These are phyloP conservation scores for Solenopsis invicta DNA, from an alignment of 1,140 invertebrate species.

Conservation along the genomic window DNA sequence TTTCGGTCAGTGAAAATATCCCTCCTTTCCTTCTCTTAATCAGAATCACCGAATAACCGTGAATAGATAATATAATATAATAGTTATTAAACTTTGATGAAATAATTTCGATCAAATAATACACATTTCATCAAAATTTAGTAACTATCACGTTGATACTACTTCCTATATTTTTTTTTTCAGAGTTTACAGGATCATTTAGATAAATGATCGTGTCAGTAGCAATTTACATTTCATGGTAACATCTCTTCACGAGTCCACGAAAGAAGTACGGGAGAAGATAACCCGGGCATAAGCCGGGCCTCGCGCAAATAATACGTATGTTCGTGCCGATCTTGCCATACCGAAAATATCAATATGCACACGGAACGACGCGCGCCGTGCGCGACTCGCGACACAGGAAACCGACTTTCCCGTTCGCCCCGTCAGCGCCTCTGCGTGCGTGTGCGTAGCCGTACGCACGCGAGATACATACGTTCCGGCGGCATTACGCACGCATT, in stretches of 20 bases:
- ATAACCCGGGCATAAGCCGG: no score
- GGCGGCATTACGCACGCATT: slow-evolving; percentile 70
- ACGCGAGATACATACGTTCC: slow-evolving; percentile 43
- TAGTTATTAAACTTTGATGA: no score
- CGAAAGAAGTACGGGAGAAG: background rate
- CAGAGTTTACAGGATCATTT: background rate
- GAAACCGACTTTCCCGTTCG: slow-evolving; percentile 71
- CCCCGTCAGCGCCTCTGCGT: background rate
- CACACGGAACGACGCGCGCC: slow-evolving; percentile 57
- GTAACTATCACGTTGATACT: no score
- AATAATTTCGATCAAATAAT: no score
- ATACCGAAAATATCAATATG: slow-evolving; percentile 77
- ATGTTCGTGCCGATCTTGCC: slow-evolving; percentile 38
- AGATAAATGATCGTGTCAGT: background rate
- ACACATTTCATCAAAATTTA: no score
- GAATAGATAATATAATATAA: no score
- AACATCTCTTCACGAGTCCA: background rate
- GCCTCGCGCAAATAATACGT: slow-evolving; percentile 37
- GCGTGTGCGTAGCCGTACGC: slow-evolving; percentile 6
- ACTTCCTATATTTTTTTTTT: no score
- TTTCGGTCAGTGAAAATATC: no score
- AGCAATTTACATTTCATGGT: background rate
- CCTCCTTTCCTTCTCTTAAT: no score
- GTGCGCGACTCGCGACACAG: slow-evolving; percentile 70
- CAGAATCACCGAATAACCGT: no score